Base-by-base conservation (phyloP, 92 coral and sea anemone species). In the Scolanthus callimorphus region DNA sequence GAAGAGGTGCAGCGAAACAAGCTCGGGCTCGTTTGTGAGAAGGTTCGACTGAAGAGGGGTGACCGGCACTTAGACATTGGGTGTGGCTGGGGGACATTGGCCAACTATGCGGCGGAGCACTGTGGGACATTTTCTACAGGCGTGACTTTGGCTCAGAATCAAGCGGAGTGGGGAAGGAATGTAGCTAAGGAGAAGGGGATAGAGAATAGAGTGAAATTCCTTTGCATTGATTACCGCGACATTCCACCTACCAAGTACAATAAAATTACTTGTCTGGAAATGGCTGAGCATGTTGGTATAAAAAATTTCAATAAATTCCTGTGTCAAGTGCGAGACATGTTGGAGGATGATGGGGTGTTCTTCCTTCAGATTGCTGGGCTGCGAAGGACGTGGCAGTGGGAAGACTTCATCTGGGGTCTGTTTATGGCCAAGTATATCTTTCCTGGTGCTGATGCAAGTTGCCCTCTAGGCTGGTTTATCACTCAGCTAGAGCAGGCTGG, bases 361-460 rank as follows among this genome's bases (percentile, higher is more conserved):
- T 89, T 84, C 26, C 95, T 94, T 11, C 99, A 94, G 52, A 94
- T 94, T 60, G 99, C 99, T 62, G 99, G 99, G n/a, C 56, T 94
- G 55, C 94, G 99, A n/a, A 76, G 96, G 12, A 85, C 99, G 0
- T 94, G 96, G 96, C 99, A 94, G 58, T 94, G 99, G 99, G 99
- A 94, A 47, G 99, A 94, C 53, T 77, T 94, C 30, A 73, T 94
- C 38, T 94, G 99, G 99, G 99, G 99, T 20, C 74, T 94, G 30
- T 94, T 94, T 49, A 94, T 94, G 99, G 99, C 94, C 3, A 90
- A 94, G 78, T 89, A 94, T 38, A 77, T 94, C 76, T 94, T 94
- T 66, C 96, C 99, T 0, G 99, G 99, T 11, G 99, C 99, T 0
- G 99, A 94, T 30, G 99, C 99, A 2, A 88, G 96, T 51, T 84